Evolutionary conservation across 2,888 invertebrate species (phyloP), one percentile per base, ranked within the genome.

Genomic region (Aspidiotus rigidus): DNA sequence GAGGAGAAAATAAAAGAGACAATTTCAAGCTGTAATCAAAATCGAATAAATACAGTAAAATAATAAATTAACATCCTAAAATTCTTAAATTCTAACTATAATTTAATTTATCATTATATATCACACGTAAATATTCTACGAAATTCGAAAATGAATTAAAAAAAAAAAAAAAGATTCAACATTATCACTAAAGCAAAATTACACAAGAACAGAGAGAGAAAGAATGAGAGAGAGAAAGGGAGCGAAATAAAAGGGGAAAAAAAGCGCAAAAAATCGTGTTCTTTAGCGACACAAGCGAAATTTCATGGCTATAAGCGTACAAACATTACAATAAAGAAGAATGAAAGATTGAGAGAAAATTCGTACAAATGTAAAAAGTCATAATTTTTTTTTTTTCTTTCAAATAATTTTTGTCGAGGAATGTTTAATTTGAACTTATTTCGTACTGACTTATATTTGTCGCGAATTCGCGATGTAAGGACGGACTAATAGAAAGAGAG

Each of bases 1-100:
- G 71, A 71, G 76, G 70, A 40, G 74, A 71, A 72, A 71, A 72
- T 70, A 70, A 66, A 71, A 71, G 73, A 72, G 70, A 73, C 72
- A 71, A 74, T 73, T 73, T 72, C 71, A 72, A 73, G 71, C 67
- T 70, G 71, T 72, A 72, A 72, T 71, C 71, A 69, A 69, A 69
- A 72, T 69, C 72, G 73, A 72, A 74, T 70, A 73, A 70, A 72
- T 64, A 70, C 69, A 28, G 28, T 28, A 28, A 28, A 42, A 41
- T 71, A 72, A 70, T 72, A 64, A 70, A 66, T 70, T 71, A 64
- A 59, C 61, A 57, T 62, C 57, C 62, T 66, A 72, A 64, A 42
- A 66, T 49, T 66, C 57, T 53, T 70, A 69, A 73, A 59, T 28
- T 5, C 28, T 28, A 28, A 5, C 28, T 28, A 28, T 28, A 28